Percentiles rank a stretch among this genome's conserved stretches.
These are phyloP conservation scores for Icerya purchasi DNA, from an alignment of 2,888 invertebrate genomes.

Conservation along the genomic window DNA sequence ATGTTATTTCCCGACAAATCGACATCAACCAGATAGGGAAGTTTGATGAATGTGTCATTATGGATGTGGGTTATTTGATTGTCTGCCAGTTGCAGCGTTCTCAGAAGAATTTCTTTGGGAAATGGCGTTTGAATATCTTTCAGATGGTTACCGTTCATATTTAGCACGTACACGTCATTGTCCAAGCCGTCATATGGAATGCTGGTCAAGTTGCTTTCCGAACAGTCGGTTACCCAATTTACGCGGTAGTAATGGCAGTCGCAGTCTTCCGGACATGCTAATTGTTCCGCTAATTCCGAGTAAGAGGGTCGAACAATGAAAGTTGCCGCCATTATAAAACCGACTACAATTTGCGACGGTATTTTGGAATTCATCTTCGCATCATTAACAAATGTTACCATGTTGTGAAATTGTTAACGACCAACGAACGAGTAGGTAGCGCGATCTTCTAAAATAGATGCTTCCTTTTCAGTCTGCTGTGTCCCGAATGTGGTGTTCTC, in stretches of 20 bases:
- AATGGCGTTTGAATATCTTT: constrained; percentile 33
- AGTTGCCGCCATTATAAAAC: too few species aligned
- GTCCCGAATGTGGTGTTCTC: too few species aligned
- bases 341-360: too few species aligned
- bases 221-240: constrained; percentile 57
- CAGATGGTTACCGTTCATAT: constrained; percentile 46
- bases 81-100: constrained; percentile 44
- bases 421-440: too few species aligned
- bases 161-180: constrained; percentile 44
- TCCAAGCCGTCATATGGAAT: constrained; percentile 46
- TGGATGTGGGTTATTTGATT: constrained; percentile 38
- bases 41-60: constrained; percentile 37
- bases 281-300: constrained; percentile 37
- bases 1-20: constrained; percentile 47
- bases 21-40: constrained; percentile 44
- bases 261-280: constrained; percentile 50
- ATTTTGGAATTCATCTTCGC: too few species aligned
- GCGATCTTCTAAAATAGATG: too few species aligned
- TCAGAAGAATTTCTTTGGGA: constrained; percentile 43
- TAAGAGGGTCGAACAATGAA: not conserved
- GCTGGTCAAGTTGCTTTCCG: constrained; percentile 46
- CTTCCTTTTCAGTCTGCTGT: too few species aligned
- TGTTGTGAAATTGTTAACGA: too few species aligned
- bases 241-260: constrained; percentile 53
- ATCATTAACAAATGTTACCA: too few species aligned